These are phyloP conservation scores for Clepsis dumicolana DNA, from an alignment of 2,888 invertebrate species.

Conservation along the genomic window DNA sequence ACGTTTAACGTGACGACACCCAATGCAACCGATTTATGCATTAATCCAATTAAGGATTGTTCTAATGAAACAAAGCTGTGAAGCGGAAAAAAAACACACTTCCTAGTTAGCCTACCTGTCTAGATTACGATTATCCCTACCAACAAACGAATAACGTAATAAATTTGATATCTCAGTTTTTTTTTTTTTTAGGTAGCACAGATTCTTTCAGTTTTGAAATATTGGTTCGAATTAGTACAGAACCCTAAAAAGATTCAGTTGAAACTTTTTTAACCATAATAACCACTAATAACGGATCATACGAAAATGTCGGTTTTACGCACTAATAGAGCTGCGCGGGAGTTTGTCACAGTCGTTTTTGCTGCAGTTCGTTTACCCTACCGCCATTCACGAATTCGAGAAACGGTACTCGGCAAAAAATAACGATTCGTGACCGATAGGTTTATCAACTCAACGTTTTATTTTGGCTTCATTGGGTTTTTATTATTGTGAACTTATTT, in stretches of 20 bases:
- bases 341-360: constrained; percentile 44
- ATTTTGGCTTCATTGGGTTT: constrained; percentile 25
- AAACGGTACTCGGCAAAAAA: constrained; percentile 44
- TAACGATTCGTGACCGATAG: constrained; percentile 45
- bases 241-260: background rate
- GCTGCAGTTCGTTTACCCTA: constrained; percentile 42
- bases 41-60: too few species aligned
- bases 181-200: too few species aligned
- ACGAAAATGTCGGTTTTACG: constrained; percentile 41
- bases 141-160: too few species aligned
- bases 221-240: background rate
- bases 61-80: too few species aligned
- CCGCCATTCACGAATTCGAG: constrained; percentile 44
- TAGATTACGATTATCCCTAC: too few species aligned
- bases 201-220: too few species aligned
- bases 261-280: background rate
- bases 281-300: constrained; percentile 23
- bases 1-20: too few species aligned
- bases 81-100: too few species aligned
- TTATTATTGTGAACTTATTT: constrained; percentile 8
- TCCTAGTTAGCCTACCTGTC: too few species aligned
- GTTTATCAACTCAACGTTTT: constrained; percentile 34
- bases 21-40: too few species aligned
- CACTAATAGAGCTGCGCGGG: constrained; percentile 40
- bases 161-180: too few species aligned